Evolutionary conservation across 2,797 vertebrate genomes (phyloP), one percentile per base, ranked within the genome.

Genomic region (Tokudaia tokunoshimensis): DNA sequence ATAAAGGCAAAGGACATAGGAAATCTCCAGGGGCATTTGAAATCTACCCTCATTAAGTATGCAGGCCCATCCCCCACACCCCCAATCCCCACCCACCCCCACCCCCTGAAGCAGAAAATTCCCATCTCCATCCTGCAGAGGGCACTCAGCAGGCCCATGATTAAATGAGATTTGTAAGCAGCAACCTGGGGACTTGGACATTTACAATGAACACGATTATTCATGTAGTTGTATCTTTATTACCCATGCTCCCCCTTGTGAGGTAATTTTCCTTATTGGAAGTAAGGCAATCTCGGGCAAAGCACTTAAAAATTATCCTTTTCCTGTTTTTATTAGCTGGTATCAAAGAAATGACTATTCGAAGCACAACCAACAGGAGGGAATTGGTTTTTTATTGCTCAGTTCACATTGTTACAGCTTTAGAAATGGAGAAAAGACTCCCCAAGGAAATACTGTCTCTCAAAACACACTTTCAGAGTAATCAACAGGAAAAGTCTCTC

Each of bases 281-380:
- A 96, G 94, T 94, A 97, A 96, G 94, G 96, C 82, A 95, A 84
- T 88, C 61, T 89, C 78, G 85, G 96, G 89, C 24, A 89, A 96
- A 96, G 96, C 96, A 97, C 88, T 97, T 96, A 95, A 96, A 97
- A 98, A 97, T 97, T 95, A 95, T 97, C 95, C 96, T 92, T 97
- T 97, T 97, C 95, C 95, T 97, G 96, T 93, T 97, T 97, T 97
- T 97, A 98, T 98, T 97, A 97, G 92, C 86, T 83, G 6, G 61
- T 96, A 98, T 97, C 97, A 98, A 95, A 97, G 94, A 97, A 96
- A 97, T 95, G 93, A 95, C 97, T 97, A 82, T 92, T 83, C 90
- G 97, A 97, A 97, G 94, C 50, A 96, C 91, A 95, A 97, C 94
- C 91, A 74, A 92, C 86, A 82, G 91, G 91, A 96, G 84, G 94